phyloP scores from a whole-genome alignment of 2,797 vertebrate species.

The Pristis pectinata region DNA sequence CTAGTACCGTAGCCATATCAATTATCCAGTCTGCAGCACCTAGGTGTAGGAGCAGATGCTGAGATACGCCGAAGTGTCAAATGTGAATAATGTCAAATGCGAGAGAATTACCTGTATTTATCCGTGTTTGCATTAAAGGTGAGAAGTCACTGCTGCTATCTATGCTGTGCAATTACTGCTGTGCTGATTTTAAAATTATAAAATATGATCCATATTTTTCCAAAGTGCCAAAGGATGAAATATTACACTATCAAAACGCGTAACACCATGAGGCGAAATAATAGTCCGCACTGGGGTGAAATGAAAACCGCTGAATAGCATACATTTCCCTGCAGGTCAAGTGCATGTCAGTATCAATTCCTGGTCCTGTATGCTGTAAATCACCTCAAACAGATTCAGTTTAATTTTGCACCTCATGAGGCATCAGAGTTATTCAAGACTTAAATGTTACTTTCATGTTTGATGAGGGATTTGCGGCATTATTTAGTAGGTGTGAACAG shows the following conservation, averaged over 20 bases:
- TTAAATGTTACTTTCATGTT: too few species aligned
- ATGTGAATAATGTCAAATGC: background rate
- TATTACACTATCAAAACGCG: background rate
- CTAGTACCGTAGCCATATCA: background rate
- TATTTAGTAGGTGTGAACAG: background rate
- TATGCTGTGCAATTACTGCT: background rate
- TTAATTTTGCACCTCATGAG: background rate
- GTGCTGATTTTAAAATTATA: slow-evolving; percentile 23
- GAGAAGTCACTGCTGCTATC: background rate
- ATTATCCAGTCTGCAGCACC: background rate
- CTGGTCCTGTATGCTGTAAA: slow-evolving; percentile 17
- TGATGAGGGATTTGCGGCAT: background rate
- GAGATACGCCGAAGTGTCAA: background rate
- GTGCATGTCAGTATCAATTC: background rate
- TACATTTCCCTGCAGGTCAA: background rate
- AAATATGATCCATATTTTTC: background rate
- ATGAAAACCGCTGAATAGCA: slow-evolving; percentile 1
- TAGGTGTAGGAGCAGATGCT: background rate
- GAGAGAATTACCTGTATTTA: background rate
- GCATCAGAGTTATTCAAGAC: background rate
- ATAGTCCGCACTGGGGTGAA: background rate
- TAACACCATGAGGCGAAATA: background rate
- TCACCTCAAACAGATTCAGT: background rate
- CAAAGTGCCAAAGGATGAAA: background rate
- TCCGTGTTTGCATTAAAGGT: background rate